These are phyloP conservation scores for Melanostoma scalare DNA, from an alignment of 2,888 invertebrate species.

Conservation along the genomic window DNA sequence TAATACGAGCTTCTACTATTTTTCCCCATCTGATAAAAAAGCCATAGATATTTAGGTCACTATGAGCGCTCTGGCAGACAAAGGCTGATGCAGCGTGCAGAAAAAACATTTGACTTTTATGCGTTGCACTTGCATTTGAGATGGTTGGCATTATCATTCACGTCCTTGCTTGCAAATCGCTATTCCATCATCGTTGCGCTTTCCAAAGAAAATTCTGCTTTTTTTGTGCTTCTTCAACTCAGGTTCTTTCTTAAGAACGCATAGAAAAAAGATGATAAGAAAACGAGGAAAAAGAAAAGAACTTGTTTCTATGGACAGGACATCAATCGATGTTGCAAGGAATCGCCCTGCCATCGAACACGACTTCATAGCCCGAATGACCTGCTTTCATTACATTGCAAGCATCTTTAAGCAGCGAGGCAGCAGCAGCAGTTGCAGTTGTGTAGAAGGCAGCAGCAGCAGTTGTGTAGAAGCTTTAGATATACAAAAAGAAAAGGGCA, in stretches of 20 bases:
- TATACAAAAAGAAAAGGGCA: background rate
- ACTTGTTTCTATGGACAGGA: constrained; percentile 2
- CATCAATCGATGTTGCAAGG: constrained; percentile 7
- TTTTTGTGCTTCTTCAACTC: background rate
- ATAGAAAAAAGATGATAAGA: constrained; percentile 18
- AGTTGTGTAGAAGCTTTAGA: too few relatives aligned
- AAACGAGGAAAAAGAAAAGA: background rate
- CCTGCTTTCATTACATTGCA: constrained; percentile 39
- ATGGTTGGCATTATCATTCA: constrained; percentile 30
- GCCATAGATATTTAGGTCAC: constrained; percentile 44
- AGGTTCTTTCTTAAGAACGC: background rate
- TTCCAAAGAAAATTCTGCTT: background rate
- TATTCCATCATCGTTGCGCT: constrained; percentile 37
- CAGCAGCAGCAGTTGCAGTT: too few relatives aligned
- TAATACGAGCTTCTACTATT: constrained; percentile 14
- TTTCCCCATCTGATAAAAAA: constrained; percentile 53
- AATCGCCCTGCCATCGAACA: constrained; percentile 20
- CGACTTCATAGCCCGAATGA: constrained; percentile 24
- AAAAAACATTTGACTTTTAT: constrained; percentile 19
- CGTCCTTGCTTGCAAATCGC: constrained; percentile 46
- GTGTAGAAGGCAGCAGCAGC: too few relatives aligned
- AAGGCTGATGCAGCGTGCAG: background rate
- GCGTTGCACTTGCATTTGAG: constrained; percentile 9
- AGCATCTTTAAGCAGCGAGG: too few relatives aligned
- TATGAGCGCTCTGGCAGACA: background rate